Evolutionary conservation across 2,888 invertebrate species (phyloP).

Genomic region (Eupithecia pulchellata): DNA sequence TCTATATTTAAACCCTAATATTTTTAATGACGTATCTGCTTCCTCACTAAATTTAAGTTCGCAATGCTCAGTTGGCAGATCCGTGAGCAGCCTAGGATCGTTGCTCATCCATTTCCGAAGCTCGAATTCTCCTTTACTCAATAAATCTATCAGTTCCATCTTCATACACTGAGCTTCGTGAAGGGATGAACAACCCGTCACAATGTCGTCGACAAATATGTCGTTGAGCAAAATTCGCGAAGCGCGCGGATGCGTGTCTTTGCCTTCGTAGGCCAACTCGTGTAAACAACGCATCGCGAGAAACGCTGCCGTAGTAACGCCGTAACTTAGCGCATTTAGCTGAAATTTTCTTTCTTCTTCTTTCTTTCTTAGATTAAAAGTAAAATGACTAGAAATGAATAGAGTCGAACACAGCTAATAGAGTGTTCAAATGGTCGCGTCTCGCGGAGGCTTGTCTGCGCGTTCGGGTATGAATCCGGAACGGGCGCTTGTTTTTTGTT

Average conservation of each 20-base stretch:
- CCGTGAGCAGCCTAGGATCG: background rate
- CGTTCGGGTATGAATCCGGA: conserved; percentile 2
- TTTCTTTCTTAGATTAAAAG: too few species aligned
- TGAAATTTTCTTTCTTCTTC: too few species aligned
- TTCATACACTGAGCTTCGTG: too few species aligned
- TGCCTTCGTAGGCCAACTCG: too few species aligned
- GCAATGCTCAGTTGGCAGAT: background rate
- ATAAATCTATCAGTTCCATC: background rate
- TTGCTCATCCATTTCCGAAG: background rate
- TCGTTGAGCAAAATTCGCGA: too few species aligned
- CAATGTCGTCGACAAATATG: too few species aligned
- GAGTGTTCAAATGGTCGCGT: conserved; percentile 5
- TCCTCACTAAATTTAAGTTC: background rate
- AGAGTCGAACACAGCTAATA: conserved; percentile 4
- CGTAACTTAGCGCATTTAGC: too few species aligned
- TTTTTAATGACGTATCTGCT: background rate
- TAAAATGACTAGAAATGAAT: background rate
- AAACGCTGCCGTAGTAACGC: too few species aligned
- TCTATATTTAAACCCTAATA: background rate
- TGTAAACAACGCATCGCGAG: too few species aligned
- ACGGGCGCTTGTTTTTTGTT: conserved; percentile 9
- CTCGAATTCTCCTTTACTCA: background rate
- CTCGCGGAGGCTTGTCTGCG: background rate
- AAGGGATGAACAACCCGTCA: too few species aligned
- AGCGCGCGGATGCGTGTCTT: too few species aligned